These are phyloP conservation scores for Nemoura dubitans DNA, from an alignment of 2,888 invertebrate species.

Conservation along the genomic window DNA sequence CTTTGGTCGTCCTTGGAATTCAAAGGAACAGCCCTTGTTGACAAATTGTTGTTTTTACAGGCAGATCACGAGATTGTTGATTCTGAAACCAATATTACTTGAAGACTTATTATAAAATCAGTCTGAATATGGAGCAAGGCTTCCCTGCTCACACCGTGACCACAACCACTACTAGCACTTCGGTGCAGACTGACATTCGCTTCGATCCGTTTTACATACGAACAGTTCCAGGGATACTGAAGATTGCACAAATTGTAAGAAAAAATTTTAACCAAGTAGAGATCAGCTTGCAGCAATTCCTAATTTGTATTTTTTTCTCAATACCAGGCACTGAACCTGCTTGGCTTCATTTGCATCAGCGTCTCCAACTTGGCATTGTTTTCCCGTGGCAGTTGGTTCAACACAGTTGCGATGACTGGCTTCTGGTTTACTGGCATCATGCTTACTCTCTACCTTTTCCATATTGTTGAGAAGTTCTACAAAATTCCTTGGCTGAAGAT, in stretches of 20 bases:
- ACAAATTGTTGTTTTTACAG: neutral
- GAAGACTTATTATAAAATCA: neutral
- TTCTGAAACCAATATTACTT: neutral
- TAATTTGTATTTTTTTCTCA: conserved; percentile 53
- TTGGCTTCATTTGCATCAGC: conserved; percentile 85
- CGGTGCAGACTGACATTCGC: conserved; percentile 70
- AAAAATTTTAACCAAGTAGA: conserved; percentile 42
- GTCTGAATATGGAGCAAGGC: conserved; percentile 64
- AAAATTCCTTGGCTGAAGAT: conserved; percentile 88
- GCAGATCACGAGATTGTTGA: neutral
- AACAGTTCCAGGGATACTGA: conserved; percentile 79
- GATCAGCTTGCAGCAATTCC: conserved; percentile 33
- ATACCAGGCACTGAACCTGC: conserved; percentile 69
- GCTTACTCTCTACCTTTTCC: conserved; percentile 82
- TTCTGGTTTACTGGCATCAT: conserved; percentile 87
- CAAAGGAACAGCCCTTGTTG: neutral
- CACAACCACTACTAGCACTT: conserved; percentile 78
- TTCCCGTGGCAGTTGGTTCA: conserved; percentile 76
- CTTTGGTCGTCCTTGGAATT: neutral
- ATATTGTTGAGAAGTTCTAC: conserved; percentile 84
- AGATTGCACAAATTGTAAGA: conserved; percentile 80
- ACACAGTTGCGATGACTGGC: conserved; percentile 81
- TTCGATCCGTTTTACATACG: conserved; percentile 77
- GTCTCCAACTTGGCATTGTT: conserved; percentile 65
- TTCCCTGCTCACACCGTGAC: conserved; percentile 82